Base-by-base conservation (phyloP, 2,888 invertebrate species). In the Melinaea marsaeus region DNA sequence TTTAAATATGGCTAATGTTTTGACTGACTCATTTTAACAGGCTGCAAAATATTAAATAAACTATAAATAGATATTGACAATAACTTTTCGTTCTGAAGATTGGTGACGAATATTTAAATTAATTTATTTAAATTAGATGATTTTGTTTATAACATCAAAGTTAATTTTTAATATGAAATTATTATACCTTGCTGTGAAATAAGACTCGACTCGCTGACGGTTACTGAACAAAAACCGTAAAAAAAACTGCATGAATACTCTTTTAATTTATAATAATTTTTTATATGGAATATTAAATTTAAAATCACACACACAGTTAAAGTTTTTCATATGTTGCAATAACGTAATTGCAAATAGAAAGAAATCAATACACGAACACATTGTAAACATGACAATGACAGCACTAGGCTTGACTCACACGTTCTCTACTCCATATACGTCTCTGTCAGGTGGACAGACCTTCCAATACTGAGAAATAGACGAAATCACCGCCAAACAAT, bases 351-450 rank as follows among this genome's bases (percentile, higher is more conserved):
- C 32, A 32, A 51, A 63, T 55, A 48, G 60, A 63, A 68, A 60
- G 61, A 46, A 57, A 63, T 56, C 63, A 63, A 61, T 63, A 55
- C 57, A 61, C 63, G 61, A 42, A 65, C 63, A 63, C 65, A 58
- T 66, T 66, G 63, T 67, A 45, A 61, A 65, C 32, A 57, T 57
- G 59, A 47, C 63, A 62, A 62, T 62, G 64, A 64, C 63, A 67
- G 61, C 76, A 76, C 76, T 79, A 74, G 67, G 70, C 67, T 68
- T 80, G 78, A 78, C 76, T 74, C 74, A 73, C 75, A 80, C 82
- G 78, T 75, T 79, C 82, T 77, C 83, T 71, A 77, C 75, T 78
- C 87, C 86, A 80, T 85, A 85, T 85, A 85, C 77, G 86, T 84
- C 78, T 64, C 75, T 72, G 79, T 84, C 86, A 85, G 84, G 85